Percentiles rank a stretch among this genome's conserved stretches.
Evolutionary conservation across 2,888 invertebrate genomes (phyloP).

Genomic region (Erannis defoliaria): DNA sequence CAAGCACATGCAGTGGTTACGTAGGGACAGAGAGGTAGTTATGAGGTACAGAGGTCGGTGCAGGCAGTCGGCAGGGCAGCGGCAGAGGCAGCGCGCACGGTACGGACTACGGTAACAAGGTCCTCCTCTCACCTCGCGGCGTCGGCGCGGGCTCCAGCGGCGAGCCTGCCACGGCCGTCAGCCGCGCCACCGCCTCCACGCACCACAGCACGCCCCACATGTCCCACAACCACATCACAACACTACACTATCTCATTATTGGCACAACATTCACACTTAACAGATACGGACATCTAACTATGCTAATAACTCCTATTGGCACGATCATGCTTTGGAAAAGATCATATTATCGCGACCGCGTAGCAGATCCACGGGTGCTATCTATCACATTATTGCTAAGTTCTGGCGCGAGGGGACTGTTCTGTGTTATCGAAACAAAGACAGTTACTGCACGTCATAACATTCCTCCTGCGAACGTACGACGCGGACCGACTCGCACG

Average conservation of each 20-base stretch:
- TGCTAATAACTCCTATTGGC: constrained; percentile 81
- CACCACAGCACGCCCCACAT: constrained; percentile 83
- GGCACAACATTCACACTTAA: constrained; percentile 85
- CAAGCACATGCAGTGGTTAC: constrained; percentile 62
- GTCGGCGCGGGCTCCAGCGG: constrained; percentile 77
- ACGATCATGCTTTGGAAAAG: constrained; percentile 83
- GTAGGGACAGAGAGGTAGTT: constrained; percentile 25
- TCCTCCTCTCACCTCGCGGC: constrained; percentile 81
- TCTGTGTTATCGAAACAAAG: constrained; percentile 80
- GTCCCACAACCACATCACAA: constrained; percentile 86
- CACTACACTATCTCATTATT: constrained; percentile 86
- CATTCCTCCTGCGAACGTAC: constrained; percentile 70
- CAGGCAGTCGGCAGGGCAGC: constrained; percentile 13
- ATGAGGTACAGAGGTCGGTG: not conserved
- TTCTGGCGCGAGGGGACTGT: constrained; percentile 62
- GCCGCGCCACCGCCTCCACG: constrained; percentile 74
- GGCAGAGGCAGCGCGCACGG: constrained; percentile 33
- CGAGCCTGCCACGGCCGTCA: constrained; percentile 71
- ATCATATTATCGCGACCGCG: constrained; percentile 73
- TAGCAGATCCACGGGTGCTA: constrained; percentile 57
- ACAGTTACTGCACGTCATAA: constrained; percentile 85
- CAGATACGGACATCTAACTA: constrained; percentile 83
- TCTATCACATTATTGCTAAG: constrained; percentile 75
- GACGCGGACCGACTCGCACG: constrained; percentile 55
- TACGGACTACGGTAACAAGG: too few species aligned